Base-by-base conservation (phyloP, 2,113 vertebrate species). In the Erythrocercus mccallii region DNA sequence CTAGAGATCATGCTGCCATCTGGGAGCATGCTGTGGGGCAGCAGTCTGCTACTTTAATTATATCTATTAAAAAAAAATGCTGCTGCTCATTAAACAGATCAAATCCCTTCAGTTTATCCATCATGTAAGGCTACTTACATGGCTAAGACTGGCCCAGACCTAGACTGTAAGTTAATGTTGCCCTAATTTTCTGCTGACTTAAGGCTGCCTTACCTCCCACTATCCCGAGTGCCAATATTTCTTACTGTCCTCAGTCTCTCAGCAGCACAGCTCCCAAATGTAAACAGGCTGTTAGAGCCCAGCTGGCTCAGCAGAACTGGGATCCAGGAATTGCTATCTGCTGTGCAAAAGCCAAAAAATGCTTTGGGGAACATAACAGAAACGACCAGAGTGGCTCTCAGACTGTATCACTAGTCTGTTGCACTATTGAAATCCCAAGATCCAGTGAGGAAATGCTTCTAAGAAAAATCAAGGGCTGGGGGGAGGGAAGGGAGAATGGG, bases 231-330 rank as follows among this genome's bases (percentile, higher is more conserved):
- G 27, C 42, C 71, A 73, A 8, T 88, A 81, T 86, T 96, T 96
- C 76, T 95, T 88, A 93, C 82, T 92, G 90, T 92, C 88, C 62
- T 92, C 91, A 74, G 76, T 78, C 86, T 93, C 90, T 90, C 74
- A 95, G 83, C 79, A 95, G 93, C 44, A n/a, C 40, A 94, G 87
- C 65, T 94, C 92, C 57, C 73, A 90, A 0, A 21, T 83, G 86
- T 95, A 96, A 97, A 96, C 86, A 96, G 51, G 38, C 62, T 79
- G 65, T 85, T 72, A 88, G 66, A 82, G 68, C 81, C 33, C 90
- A 95, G 94, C 88, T 95, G 92, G 88, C 92, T 95, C 95, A 95
- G 95, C 90, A 94, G 73, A 93, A 94, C 57, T 38, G 28, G 62
- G 81, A 93, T 96, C 66, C 74, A 93, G 85, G 81, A 90, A 90